A percentile compares a stretch with the other conserved stretches of the same genome.
Evolutionary conservation across 1,140 invertebrate species (phyloP).

Genomic region (Drosophila bocki): DNA sequence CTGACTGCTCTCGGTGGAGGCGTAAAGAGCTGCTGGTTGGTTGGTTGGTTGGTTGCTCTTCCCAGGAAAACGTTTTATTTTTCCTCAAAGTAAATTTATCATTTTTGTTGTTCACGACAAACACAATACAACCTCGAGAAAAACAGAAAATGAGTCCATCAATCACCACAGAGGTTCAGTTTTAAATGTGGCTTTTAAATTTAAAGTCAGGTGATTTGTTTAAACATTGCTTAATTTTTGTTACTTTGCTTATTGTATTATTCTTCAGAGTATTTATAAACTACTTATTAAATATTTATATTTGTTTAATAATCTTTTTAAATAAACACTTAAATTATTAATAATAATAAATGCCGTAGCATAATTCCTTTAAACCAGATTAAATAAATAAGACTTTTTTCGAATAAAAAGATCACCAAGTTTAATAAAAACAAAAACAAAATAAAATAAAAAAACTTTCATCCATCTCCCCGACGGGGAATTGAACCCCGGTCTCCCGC

Average conservation of each 20-base stretch:
- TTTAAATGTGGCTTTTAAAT: background rate
- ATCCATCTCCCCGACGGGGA: slow-evolving; percentile 85
- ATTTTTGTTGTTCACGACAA: slow-evolving; percentile 39
- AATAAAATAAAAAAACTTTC: background rate
- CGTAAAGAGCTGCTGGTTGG: background rate
- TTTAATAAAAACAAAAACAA: background rate
- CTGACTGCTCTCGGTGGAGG: slow-evolving; percentile 22
- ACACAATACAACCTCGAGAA: slow-evolving; percentile 8
- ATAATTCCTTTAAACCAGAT: no score
- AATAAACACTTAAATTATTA: no score
- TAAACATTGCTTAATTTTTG: background rate
- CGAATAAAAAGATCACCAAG: no score
- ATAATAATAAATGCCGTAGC: no score
- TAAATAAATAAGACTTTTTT: no score
- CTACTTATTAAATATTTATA: background rate
- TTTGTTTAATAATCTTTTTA: no score
- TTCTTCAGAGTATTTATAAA: background rate
- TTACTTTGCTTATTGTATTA: background rate
- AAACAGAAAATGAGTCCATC: slow-evolving; percentile 2
- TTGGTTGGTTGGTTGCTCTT: background rate
- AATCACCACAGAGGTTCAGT: slow-evolving; percentile 3
- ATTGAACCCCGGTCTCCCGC: slow-evolving; percentile 87
- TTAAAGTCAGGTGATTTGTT: background rate
- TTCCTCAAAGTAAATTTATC: slow-evolving; percentile 34
- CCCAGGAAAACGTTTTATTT: slow-evolving; percentile 20